A percentile compares a stretch with the other conserved stretches of the same genome.
phyloP scores from a whole-genome alignment of 2,888 invertebrate species.

The Iphiclides podalirius region DNA sequence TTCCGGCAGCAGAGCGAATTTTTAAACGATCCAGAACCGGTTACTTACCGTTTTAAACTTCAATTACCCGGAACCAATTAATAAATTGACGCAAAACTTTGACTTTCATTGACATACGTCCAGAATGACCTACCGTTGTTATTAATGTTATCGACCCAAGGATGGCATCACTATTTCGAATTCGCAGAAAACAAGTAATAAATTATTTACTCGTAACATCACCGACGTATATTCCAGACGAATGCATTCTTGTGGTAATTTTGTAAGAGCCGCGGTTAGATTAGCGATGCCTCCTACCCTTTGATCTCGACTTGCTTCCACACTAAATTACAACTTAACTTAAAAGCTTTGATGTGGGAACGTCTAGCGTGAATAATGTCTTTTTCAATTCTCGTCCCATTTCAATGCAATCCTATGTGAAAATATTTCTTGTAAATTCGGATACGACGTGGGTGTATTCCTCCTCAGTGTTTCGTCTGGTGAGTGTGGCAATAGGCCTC shows the following conservation, averaged over 20 bases:
- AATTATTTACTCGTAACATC: too few species aligned
- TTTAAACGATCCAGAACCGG: background rate
- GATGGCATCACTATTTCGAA: too few species aligned
- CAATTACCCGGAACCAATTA: background rate
- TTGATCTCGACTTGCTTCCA: constrained; percentile 9
- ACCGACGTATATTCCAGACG: constrained; percentile 2
- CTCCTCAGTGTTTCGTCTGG: too few species aligned
- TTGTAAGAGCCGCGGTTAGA: constrained; percentile 4
- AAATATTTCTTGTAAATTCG: too few species aligned
- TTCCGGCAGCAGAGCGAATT: background rate
- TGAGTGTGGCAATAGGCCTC: too few species aligned
- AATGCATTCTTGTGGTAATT: constrained; percentile 8
- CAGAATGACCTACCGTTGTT: too few species aligned
- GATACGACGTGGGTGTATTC: too few species aligned
- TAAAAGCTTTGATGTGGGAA: background rate
- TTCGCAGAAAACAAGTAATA: too few species aligned
- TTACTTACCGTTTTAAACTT: background rate
- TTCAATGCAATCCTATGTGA: too few species aligned
- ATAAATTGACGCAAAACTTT: background rate
- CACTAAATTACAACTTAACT: constrained; percentile 10
- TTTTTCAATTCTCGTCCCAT: background rate
- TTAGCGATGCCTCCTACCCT: constrained; percentile 9
- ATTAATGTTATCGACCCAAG: too few species aligned
- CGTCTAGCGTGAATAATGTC: background rate
- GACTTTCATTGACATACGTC: background rate